Conservation (phyloP, 2,113 vertebrate species). For the Genyomyrus donnyi region DNA sequence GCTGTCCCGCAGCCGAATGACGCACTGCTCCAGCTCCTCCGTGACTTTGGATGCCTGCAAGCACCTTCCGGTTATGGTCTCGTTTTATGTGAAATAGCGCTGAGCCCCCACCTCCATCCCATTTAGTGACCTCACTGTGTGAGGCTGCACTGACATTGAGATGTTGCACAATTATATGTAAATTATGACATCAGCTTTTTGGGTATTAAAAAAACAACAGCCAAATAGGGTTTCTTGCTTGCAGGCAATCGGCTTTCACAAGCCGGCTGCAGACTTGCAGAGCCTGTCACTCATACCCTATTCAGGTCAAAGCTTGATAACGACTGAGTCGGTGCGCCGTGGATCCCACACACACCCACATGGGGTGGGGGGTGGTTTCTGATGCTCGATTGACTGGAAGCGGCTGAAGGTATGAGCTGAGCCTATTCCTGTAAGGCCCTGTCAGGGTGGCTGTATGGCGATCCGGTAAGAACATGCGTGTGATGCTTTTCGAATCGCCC, state of each 20-base stretch:
- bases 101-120: background rate
- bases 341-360: background rate
- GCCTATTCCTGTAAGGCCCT: background rate
- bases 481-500: background rate
- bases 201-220: background rate
- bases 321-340: background rate
- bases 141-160: background rate
- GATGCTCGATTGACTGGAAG: background rate
- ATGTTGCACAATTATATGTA: background rate
- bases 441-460: background rate
- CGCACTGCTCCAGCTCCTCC: slow-evolving; percentile 62
- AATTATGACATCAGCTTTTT: background rate
- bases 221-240: background rate
- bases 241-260: background rate
- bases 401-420: background rate
- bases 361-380: background rate
- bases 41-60: slow-evolving; percentile 68
- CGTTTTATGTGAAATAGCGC: background rate
- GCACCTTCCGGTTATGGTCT: background rate
- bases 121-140: background rate
- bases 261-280: background rate
- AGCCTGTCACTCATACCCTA: background rate
- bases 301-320: background rate
- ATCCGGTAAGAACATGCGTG: background rate
- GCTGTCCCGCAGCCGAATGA: slow-evolving; percentile 60